Conservation (phyloP, 2,113 vertebrate genomes). For the Macrotus californicus region DNA sequence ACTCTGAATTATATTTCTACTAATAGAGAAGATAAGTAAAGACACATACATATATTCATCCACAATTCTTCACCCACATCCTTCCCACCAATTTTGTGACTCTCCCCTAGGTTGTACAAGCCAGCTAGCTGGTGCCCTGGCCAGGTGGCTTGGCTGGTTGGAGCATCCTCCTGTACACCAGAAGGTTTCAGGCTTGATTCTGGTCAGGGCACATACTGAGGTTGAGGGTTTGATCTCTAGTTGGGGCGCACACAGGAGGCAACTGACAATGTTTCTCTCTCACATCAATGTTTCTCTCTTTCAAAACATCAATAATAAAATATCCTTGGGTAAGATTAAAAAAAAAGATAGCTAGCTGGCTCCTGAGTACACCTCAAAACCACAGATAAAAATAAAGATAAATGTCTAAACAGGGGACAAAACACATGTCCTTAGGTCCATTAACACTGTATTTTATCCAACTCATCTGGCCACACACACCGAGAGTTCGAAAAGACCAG, state of each 20-base stretch:
- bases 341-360: background rate
- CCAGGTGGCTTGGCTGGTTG: too few relatives aligned
- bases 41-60: background rate
- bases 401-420: background rate
- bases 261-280: too few relatives aligned
- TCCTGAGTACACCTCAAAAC: background rate
- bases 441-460: background rate
- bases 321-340: too few relatives aligned
- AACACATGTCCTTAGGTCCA: background rate
- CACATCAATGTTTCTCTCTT: too few relatives aligned
- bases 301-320: too few relatives aligned
- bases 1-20: background rate
- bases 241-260: too few relatives aligned
- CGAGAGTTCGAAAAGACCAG: background rate
- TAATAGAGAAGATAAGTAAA: background rate
- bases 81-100: background rate
- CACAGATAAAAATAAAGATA: background rate
- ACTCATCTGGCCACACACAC: background rate
- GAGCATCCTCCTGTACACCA: too few relatives aligned
- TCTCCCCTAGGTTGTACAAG: background rate
- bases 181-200: too few relatives aligned
- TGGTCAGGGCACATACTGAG: too few relatives aligned
- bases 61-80: background rate
- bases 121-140: background rate
- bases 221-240: too few relatives aligned